phyloP scores from a whole-genome alignment of 2,888 invertebrate species.

The Podabrus alpinus region DNA sequence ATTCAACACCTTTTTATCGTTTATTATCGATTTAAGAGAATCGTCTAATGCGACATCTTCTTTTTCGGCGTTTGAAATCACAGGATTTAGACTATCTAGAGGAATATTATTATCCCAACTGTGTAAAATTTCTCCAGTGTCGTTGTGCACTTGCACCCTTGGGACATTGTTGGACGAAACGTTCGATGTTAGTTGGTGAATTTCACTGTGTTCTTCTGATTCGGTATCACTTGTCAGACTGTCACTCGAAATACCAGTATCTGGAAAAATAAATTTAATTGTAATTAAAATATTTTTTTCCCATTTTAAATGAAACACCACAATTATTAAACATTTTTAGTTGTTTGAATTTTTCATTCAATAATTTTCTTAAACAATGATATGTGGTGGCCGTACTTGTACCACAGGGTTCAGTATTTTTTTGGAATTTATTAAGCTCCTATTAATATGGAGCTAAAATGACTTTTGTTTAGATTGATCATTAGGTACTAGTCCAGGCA shows the following conservation, averaged over 20 bases:
- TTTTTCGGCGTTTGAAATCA: constrained; percentile 22
- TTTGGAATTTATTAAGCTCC: no score
- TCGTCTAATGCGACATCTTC: constrained; percentile 34
- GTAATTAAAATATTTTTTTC: neutral
- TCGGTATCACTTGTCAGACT: constrained; percentile 60
- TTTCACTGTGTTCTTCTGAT: constrained; percentile 42
- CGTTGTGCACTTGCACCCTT: constrained; percentile 68
- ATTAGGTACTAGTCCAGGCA: no score
- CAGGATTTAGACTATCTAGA: constrained; percentile 39
- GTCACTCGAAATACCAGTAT: constrained; percentile 64
- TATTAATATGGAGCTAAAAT: no score
- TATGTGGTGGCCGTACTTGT: no score
- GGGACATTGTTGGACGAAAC: constrained; percentile 53
- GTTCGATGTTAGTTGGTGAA: constrained; percentile 38
- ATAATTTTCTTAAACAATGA: no score
- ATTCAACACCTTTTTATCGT: constrained; percentile 53
- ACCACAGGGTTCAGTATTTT: no score
- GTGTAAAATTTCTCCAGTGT: constrained; percentile 34
- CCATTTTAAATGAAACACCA: no score
- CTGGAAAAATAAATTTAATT: constrained; percentile 16
- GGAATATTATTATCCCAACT: constrained; percentile 35
- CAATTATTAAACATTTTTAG: no score
- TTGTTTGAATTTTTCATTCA: no score
- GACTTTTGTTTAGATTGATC: no score
- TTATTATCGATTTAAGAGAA: constrained; percentile 47